These are phyloP conservation scores for Hepsetus odoe DNA, from an alignment of 2,113 vertebrate species.

Conservation along the genomic window DNA sequence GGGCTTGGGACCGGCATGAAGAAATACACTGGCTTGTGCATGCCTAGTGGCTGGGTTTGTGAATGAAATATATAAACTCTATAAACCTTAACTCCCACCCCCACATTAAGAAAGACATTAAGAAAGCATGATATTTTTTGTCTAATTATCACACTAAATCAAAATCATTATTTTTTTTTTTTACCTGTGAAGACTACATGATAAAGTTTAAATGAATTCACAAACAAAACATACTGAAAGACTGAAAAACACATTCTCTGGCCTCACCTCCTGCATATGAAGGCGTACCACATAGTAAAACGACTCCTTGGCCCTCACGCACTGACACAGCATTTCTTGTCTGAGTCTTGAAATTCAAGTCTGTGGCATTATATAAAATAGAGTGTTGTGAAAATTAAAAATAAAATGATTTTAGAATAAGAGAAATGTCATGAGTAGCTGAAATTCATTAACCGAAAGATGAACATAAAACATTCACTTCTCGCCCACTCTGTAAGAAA, in stretches of 20 bases:
- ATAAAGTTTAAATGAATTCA: neutral
- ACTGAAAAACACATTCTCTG: neutral
- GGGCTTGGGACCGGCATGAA: too few relatives aligned
- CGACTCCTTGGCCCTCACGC: constrained; percentile 92
- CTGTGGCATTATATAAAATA: constrained; percentile 63
- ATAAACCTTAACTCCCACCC: too few relatives aligned
- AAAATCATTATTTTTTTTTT: neutral
- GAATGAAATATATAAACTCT: too few relatives aligned
- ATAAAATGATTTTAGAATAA: neutral
- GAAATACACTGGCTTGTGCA: too few relatives aligned
- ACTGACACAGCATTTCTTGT: constrained; percentile 89
- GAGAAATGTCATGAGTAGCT: neutral
- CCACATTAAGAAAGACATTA: too few relatives aligned
- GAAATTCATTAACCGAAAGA: constrained; percentile 10
- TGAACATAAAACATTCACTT: neutral
- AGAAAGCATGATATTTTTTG: too few relatives aligned
- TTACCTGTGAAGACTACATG: too few relatives aligned
- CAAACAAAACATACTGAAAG: neutral
- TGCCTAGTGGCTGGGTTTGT: too few relatives aligned
- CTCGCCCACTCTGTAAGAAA: neutral
- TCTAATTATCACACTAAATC: neutral
- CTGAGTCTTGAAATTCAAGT: constrained; percentile 86
- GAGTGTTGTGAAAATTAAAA: neutral
- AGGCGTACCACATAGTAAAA: constrained; percentile 90
- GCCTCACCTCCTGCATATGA: constrained; percentile 86